Conservation (phyloP, 2,888 invertebrate genomes). For the Amphipoea oculea region DNA sequence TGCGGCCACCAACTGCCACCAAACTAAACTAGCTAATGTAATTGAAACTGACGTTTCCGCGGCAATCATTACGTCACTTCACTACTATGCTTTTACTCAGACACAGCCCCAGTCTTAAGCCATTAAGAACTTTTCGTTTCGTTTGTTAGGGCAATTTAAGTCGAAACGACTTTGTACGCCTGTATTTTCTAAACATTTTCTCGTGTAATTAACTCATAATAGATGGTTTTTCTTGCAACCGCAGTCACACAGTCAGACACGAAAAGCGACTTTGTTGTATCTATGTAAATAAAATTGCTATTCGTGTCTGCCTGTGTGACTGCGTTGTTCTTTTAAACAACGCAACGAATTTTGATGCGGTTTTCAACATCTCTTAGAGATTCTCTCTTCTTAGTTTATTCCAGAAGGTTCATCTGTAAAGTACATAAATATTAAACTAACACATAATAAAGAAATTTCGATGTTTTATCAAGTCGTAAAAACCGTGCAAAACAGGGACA, state of each 20-base stretch:
- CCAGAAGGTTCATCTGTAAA: neutral
- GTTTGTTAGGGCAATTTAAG: constrained; percentile 34
- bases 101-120: constrained; percentile 3
- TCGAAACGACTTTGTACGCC: constrained; percentile 2
- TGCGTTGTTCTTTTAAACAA: neutral
- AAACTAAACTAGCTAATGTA: constrained; percentile 57
- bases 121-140: constrained; percentile 34
- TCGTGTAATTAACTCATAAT: constrained; percentile 19
- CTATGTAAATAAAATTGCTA: neutral
- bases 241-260: no score
- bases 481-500: neutral
- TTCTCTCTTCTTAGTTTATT: neutral
- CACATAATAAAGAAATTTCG: neutral
- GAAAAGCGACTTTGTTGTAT: neutral
- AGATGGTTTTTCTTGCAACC: neutral
- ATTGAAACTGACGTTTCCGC: constrained; percentile 54
- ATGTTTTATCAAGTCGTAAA: neutral
- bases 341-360: neutral
- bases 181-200: constrained; percentile 15
- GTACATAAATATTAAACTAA: neutral
- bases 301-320: no score
- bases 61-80: constrained; percentile 19
- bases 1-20: constrained; percentile 40
- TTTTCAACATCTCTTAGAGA: neutral
- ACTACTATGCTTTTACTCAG: constrained; percentile 9